Evolutionary conservation across 2,797 vertebrate genomes (phyloP).

Genomic region (Mallotus villosus): DNA sequence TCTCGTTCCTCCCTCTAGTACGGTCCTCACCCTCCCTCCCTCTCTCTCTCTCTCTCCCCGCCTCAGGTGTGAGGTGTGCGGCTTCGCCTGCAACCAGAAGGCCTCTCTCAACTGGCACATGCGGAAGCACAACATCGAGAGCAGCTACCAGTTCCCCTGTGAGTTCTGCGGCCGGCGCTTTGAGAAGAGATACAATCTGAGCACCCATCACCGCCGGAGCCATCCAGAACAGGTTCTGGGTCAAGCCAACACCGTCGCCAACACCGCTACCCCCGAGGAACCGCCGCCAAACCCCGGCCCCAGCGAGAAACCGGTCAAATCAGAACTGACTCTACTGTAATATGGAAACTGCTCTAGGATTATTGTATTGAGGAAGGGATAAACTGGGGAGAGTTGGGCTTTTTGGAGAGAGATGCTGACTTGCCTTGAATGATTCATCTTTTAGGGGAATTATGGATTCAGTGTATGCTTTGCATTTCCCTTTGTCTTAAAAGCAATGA

Average conservation of each 20-base stretch:
- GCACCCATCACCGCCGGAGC: slow-evolving; percentile 79
- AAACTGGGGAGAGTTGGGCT: too few relatives aligned
- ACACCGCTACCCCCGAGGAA: not conserved
- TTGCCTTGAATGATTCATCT: too few relatives aligned
- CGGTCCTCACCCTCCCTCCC: not conserved
- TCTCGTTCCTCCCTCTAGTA: too few relatives aligned
- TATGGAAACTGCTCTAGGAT: too few relatives aligned
- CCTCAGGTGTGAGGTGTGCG: slow-evolving; percentile 82
- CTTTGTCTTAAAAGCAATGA: not conserved
- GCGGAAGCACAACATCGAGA: slow-evolving; percentile 74
- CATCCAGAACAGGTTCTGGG: slow-evolving; percentile 57
- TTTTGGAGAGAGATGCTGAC: too few relatives aligned
- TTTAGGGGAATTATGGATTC: too few relatives aligned
- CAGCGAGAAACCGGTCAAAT: too few relatives aligned
- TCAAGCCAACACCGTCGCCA: not conserved
- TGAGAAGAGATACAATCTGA: slow-evolving; percentile 81
- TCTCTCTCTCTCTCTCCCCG: not conserved
- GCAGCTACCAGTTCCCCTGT: slow-evolving; percentile 77
- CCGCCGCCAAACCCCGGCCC: too few relatives aligned
- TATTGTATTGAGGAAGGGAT: too few relatives aligned
- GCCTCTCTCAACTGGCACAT: slow-evolving; percentile 76
- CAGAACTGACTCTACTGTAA: too few relatives aligned
- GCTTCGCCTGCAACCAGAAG: slow-evolving; percentile 84
- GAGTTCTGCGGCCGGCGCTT: slow-evolving; percentile 80
- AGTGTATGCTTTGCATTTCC: not conserved